A percentile compares a stretch with the other conserved stretches of the same genome.
These are phyloP conservation scores for Lycaon pictus DNA, from an alignment of 2,113 vertebrate genomes.

Conservation along the genomic window DNA sequence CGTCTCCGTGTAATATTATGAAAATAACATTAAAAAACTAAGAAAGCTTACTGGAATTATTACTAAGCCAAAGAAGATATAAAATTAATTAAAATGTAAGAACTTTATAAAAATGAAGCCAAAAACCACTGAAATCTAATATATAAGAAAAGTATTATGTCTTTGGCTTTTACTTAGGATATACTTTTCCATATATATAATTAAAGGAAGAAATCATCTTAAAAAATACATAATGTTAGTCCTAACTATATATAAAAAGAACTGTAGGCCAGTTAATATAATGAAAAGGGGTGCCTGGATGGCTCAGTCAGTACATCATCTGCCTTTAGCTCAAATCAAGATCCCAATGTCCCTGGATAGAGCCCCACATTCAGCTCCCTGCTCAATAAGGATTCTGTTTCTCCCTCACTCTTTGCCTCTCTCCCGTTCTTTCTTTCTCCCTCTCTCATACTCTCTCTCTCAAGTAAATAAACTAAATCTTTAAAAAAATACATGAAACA, in stretches of 20 bases:
- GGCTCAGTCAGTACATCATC: no score
- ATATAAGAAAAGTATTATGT: neutral
- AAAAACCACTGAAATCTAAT: neutral
- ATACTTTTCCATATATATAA: neutral
- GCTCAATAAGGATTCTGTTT: no score
- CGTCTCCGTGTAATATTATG: neutral
- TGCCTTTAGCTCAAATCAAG: no score
- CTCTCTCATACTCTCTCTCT: no score
- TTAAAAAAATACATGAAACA: neutral
- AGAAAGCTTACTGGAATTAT: neutral
- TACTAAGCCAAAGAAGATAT: neutral
- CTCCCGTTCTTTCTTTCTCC: no score
- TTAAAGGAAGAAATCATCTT: neutral
- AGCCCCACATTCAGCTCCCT: no score
- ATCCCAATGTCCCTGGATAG: no score
- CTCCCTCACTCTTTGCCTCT: no score
- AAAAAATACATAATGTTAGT: neutral
- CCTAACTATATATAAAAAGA: neutral
- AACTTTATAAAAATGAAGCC: neutral
- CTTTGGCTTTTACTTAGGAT: neutral
- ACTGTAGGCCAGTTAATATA: neutral
- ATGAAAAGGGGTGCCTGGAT: no score
- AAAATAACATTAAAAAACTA: slow-evolving; percentile 4
- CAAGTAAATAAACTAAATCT: no score
- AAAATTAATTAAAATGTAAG: slow-evolving; percentile 1